A percentile compares a stretch with the other conserved stretches of the same genome.
Conservation (phyloP, 2,888 invertebrate genomes). For the Siphlonurus alternatus region DNA sequence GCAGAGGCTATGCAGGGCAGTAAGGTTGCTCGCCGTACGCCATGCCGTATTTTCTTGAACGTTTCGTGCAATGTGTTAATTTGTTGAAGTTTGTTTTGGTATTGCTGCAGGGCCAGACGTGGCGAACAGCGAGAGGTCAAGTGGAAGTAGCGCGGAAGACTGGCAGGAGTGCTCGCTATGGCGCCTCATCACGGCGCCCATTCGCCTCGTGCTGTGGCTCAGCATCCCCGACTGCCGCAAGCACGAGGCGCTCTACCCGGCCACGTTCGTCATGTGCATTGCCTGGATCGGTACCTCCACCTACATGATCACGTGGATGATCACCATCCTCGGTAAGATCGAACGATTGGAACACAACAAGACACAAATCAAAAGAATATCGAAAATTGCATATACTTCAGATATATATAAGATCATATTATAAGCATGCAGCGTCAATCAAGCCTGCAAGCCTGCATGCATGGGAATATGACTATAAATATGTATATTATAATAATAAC, state of each 20-base stretch:
- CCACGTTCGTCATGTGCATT: constrained; percentile 65
- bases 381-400: neutral
- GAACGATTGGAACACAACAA: neutral
- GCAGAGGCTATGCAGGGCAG: too few relatives aligned
- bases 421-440: neutral
- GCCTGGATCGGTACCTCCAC: constrained; percentile 67
- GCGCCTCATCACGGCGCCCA: constrained; percentile 56
- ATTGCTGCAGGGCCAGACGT: neutral
- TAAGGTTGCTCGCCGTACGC: too few relatives aligned
- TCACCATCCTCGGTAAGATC: constrained; percentile 53
- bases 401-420: too few relatives aligned
- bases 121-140: neutral
- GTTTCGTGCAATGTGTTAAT: too few relatives aligned
- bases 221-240: constrained; percentile 60
- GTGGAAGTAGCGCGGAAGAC: neutral
- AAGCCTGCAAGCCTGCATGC: too few relatives aligned
- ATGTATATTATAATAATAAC: too few relatives aligned
- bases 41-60: too few relatives aligned
- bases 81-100: neutral
- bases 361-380: neutral
- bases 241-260: constrained; percentile 37
- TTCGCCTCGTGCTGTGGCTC: constrained; percentile 47
- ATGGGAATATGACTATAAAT: too few relatives aligned
- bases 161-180: constrained; percentile 38
- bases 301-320: constrained; percentile 75